Evolutionary conservation across 2,797 vertebrate species (phyloP), one percentile per base, ranked within the genome.

Genomic region (Sebastolobus altivelis): DNA sequence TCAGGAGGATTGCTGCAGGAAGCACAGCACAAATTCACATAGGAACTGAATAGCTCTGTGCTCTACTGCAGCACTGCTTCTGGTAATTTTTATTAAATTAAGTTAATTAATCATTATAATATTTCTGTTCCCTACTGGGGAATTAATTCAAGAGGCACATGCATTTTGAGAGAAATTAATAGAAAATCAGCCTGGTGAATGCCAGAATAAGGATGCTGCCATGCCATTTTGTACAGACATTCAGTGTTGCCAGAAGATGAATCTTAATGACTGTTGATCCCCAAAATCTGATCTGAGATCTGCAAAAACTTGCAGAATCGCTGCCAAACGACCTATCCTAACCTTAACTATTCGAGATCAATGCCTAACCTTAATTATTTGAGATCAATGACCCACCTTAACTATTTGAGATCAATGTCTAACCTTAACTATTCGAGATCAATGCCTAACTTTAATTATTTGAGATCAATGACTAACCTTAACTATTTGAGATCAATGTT

Each of bases 51-150:
- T 6, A 62, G 10, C 72, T 27, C 16, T 29, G 58, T 59, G 58
- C 68, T 75, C 38, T 67, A 54, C 70, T 61, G 35, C 40, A 55
- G 58, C 5, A 10, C 78, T 87, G 83, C 83, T 82, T 74, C 69
- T 84, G 82, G 78, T 87, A 59, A 81, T 70, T 83, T 77, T 72
- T 74, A 87, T 89, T 84, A 75, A 72, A 54, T 35, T 46, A 18
- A 61, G 77, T 89, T 68, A 63, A 78, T 78, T 61, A 76, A 72
- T 76, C 37, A 18, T 33, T 65, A 12, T 72, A 63, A 75, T 35
- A 62, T 62, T 59, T 31, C 2, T 69, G 20, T 46, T 37, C 60
- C 63, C 37, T 43, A 22, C 11, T n/a, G 46, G 22, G 13, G 40
- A 70, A 58, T 82, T 68, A 46, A 49, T 79, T 77, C 33, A 75